Conservation (phyloP, 2,888 invertebrate genomes). For the Fragum sueziense region DNA sequence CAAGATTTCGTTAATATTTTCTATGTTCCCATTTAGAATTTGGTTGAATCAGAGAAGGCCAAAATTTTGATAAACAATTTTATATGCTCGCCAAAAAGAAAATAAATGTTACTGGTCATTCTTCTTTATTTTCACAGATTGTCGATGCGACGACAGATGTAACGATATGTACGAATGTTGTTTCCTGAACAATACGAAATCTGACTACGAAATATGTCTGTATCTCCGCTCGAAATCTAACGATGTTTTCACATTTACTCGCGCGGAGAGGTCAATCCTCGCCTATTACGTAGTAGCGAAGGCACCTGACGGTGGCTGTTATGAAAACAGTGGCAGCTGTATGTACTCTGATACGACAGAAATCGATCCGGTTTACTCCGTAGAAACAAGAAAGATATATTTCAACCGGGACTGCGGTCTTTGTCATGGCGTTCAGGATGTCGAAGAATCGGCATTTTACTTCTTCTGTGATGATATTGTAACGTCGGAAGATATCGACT, state of each 20-base stretch:
- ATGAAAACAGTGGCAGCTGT: not conserved
- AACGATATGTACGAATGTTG: not conserved
- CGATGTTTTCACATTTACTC: not conserved
- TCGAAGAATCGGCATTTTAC: not conserved
- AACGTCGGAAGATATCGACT: not conserved
- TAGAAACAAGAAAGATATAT: not conserved
- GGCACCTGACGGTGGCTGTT: not conserved
- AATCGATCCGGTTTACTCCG: constrained; percentile 3
- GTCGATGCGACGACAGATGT: not conserved
- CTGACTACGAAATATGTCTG: not conserved
- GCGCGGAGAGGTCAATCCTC: not conserved
- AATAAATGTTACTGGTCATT: no score
- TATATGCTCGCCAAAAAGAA: no score
- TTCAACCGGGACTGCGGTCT: not conserved
- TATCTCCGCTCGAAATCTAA: not conserved
- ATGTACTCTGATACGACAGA: not conserved
- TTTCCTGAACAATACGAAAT: not conserved
- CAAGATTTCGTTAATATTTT: no score
- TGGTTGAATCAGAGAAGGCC: no score
- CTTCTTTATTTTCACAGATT: not conserved
- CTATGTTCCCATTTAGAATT: no score
- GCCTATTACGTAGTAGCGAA: not conserved
- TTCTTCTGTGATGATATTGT: not conserved
- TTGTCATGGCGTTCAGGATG: not conserved
- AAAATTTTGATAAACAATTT: no score